Conservation (phyloP, 2,888 invertebrate genomes). For the Conistra vaccinii region DNA sequence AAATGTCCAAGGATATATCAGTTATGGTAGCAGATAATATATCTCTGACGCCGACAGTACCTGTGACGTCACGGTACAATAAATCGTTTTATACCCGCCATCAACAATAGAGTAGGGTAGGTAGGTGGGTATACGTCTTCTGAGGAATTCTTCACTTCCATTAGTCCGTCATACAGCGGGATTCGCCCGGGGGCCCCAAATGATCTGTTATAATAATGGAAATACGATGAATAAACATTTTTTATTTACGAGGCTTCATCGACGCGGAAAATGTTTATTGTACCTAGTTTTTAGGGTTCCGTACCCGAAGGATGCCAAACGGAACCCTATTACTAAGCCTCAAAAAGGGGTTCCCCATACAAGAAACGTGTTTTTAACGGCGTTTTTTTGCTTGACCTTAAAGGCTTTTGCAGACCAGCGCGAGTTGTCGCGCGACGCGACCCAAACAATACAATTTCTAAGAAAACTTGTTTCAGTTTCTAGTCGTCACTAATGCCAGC, state of each 20-base stretch:
- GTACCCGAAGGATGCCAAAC: too few species aligned
- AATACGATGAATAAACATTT: conserved; percentile 58
- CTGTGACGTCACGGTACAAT: conserved; percentile 64
- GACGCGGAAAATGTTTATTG: conserved; percentile 23
- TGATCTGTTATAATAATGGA: conserved; percentile 47
- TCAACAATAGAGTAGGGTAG: conserved; percentile 3
- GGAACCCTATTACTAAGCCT: too few species aligned
- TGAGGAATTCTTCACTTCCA: conserved; percentile 52
- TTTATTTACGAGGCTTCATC: conserved; percentile 43
- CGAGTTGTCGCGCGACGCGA: too few species aligned
- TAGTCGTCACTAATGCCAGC: too few species aligned
- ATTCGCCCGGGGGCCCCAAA: conserved; percentile 27
- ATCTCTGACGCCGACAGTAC: conserved; percentile 61
- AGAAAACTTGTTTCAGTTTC: too few species aligned
- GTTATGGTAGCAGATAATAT: conserved; percentile 52
- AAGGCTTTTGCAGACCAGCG: too few species aligned
- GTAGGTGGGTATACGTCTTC: conserved; percentile 12
- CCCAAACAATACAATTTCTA: too few species aligned
- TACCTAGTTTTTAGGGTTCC: not conserved
- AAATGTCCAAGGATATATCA: conserved; percentile 36
- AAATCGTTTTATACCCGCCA: conserved; percentile 58
- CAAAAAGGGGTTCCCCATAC: too few species aligned
- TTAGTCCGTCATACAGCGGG: conserved; percentile 40
- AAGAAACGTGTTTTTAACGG: too few species aligned
- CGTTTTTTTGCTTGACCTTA: too few species aligned